phyloP scores from a whole-genome alignment of 1,140 invertebrate species.

The Caenorhabditis tropicalis region DNA sequence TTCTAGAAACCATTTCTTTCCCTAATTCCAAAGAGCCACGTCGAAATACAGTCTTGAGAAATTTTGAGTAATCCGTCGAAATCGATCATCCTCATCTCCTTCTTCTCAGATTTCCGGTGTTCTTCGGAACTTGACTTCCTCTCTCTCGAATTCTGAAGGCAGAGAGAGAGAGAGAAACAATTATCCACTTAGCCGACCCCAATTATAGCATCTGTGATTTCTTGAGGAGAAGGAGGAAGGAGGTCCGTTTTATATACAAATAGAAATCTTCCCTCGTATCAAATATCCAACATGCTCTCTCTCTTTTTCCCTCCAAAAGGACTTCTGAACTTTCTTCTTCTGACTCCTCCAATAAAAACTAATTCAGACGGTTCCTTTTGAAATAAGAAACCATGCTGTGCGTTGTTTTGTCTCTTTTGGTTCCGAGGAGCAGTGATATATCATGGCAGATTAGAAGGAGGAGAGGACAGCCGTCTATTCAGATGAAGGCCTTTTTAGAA shows the following conservation, averaged over 20 bases:
- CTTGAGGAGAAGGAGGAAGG: background rate
- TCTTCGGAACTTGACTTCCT: constrained; percentile 18
- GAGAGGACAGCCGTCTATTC: background rate
- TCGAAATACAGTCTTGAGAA: too few relatives aligned
- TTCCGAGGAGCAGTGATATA: background rate
- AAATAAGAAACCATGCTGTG: background rate
- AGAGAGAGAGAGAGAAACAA: background rate
- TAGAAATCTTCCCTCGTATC: background rate
- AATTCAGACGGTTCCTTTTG: background rate
- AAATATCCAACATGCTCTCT: background rate
- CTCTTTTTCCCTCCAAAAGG: too few relatives aligned
- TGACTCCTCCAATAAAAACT: too few relatives aligned
- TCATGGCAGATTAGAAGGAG: constrained; percentile 13
- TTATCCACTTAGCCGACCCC: constrained; percentile 22
- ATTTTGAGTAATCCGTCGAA: background rate
- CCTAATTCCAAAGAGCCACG: too few relatives aligned
- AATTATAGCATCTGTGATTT: constrained; percentile 45
- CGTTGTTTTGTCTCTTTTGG: background rate
- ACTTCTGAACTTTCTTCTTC: too few relatives aligned
- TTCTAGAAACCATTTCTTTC: too few relatives aligned
- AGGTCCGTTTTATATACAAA: constrained; percentile 13
- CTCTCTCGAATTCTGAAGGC: constrained; percentile 19
- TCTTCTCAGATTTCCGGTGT: background rate
- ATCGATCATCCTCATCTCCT: constrained; percentile 9
- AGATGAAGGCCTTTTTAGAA: background rate